Percentiles rank a stretch among this genome's conserved stretches.
These are phyloP conservation scores for Lutra lutra DNA, from an alignment of 2,797 vertebrate species.

Conservation along the genomic window DNA sequence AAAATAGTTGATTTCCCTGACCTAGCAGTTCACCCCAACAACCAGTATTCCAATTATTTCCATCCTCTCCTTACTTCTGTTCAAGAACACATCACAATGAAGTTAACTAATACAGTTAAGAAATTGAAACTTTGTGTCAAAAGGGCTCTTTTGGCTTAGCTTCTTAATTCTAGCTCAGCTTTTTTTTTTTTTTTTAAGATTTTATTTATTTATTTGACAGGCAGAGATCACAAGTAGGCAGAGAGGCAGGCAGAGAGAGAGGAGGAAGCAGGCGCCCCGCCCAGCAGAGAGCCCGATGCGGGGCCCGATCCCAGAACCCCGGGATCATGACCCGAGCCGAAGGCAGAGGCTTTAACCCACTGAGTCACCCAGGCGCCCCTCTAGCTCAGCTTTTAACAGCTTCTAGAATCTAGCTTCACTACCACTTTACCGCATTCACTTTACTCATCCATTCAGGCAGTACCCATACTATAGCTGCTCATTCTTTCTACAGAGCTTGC, in stretches of 20 bases:
- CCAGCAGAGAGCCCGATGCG: too few species aligned
- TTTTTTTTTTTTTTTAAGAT: too few species aligned
- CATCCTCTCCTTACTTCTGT: neutral
- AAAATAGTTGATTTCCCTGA: neutral
- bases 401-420: neutral
- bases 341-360: too few species aligned
- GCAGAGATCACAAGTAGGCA: too few species aligned
- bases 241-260: too few species aligned
- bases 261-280: too few species aligned
- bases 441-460: neutral
- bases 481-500: neutral
- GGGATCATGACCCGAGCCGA: too few species aligned
- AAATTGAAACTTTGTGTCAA: neutral
- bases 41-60: neutral
- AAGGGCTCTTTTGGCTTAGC: neutral
- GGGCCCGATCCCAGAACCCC: too few species aligned
- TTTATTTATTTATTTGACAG: too few species aligned
- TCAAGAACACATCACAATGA: neutral
- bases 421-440: neutral
- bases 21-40: neutral
- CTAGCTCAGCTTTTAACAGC: neutral
- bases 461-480: neutral
- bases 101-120: neutral
- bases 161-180: neutral
- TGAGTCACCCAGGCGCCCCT: too few species aligned